Evolutionary conservation across 1,140 invertebrate genomes (phyloP), one percentile per base, ranked within the genome.

Genomic region (Galleria mellonella): DNA sequence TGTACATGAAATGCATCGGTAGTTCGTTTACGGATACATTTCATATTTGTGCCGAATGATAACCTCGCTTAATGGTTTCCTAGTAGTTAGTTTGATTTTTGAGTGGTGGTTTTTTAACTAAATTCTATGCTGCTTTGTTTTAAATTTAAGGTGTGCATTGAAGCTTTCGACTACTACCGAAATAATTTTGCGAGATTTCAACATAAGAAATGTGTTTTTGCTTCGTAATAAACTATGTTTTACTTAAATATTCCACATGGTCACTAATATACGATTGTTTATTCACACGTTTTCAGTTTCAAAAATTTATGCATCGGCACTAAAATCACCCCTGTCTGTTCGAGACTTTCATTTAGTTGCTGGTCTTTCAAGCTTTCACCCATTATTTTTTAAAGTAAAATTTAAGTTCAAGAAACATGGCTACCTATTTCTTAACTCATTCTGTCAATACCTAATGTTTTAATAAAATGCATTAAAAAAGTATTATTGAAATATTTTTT

Each of bases 31-130:
- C 52, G 63, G n/a, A 72, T 69, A 58, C 57, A 60, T 54, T 68
- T 67, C 63, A 62, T 61, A 53, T 29, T 23, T 70, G 63, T 62
- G 68, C 17, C 51, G 42, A 63, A 61, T 57, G 55, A 75, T 79
- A 77, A 81, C 71, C 67, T 72, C 67, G 79, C 77, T 83, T 82
- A 56, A 69, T 66, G 68, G 60, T 69, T 64, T 77, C 55, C 48
- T 64, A 70, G 77, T 83, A 82, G 72, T 70, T 84, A 73, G 67
- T 65, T 64, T 70, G 66, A 58, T 68, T 69, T 76, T 69, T 71
- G 69, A 76, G 72, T 83, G 71, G 55, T 81, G 71, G 63, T 72
- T 68, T 72, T 72, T 44, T 44, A 74, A 72, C 70, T 72, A 71
- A 73, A 82, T 23, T 74, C 56, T 73, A 45, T 70, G 62, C 68